Conservation (phyloP, 64 coral and sea anemone species). For the Montipora foliosa region DNA sequence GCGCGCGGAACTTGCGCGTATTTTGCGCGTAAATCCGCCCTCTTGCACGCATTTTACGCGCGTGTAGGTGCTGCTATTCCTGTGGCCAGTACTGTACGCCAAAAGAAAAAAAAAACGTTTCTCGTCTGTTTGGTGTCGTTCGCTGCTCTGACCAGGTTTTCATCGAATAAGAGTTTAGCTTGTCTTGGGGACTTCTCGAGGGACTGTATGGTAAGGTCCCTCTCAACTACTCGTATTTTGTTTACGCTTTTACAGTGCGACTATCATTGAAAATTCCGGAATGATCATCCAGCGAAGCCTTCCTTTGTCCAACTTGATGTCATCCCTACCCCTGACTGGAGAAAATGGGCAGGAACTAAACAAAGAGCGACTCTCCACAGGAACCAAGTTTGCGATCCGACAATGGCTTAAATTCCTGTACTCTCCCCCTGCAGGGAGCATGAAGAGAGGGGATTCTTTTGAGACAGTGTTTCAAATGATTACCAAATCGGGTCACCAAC, state of each 20-base stretch:
- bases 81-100: too few relatives aligned
- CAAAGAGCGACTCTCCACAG: slow-evolving; percentile 81
- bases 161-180: too few relatives aligned
- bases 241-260: slow-evolving; percentile 48
- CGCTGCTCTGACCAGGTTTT: too few relatives aligned
- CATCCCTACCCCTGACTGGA: slow-evolving; percentile 60
- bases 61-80: too few relatives aligned
- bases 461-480: slow-evolving; percentile 69
- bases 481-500: slow-evolving; percentile 72
- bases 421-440: not conserved
- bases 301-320: slow-evolving; percentile 89
- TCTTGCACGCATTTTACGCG: too few relatives aligned
- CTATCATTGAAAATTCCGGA: slow-evolving; percentile 59
- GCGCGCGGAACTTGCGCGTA: too few relatives aligned
- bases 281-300: slow-evolving; percentile 48
- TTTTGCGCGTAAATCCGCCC: too few relatives aligned
- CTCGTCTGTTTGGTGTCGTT: too few relatives aligned
- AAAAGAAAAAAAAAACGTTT: too few relatives aligned
- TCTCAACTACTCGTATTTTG: not conserved
- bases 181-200: too few relatives aligned
- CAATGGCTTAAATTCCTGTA: slow-evolving; percentile 81
- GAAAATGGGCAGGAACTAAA: slow-evolving; percentile 10
- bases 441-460: slow-evolving; percentile 38
- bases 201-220: too few relatives aligned
- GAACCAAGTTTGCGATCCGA: slow-evolving; percentile 87